These are phyloP conservation scores for Lagria hirta DNA, from an alignment of 2,888 invertebrate genomes.

Conservation along the genomic window DNA sequence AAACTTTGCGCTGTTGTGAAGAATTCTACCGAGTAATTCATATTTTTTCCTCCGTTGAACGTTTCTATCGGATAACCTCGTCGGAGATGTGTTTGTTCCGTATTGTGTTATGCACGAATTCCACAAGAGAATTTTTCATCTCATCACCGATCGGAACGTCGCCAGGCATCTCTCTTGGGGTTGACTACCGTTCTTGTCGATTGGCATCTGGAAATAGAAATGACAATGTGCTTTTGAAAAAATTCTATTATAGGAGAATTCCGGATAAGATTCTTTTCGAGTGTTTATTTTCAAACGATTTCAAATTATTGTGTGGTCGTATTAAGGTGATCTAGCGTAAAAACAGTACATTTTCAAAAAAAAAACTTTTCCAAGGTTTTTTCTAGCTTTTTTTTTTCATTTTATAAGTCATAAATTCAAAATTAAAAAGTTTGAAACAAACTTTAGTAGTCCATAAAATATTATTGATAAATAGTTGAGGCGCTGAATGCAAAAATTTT, in stretches of 20 bases:
- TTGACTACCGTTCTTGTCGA: neutral
- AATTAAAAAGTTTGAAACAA: too few species aligned
- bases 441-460: too few species aligned
- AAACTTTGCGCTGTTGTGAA: slow-evolving; percentile 5
- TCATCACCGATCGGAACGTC: slow-evolving; percentile 4
- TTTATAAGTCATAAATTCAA: too few species aligned
- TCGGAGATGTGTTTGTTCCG: neutral
- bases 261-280: too few species aligned
- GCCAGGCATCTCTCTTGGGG: slow-evolving; percentile 7
- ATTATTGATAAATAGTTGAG: too few species aligned
- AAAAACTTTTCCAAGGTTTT: too few species aligned
- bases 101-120: slow-evolving; percentile 7
- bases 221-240: neutral
- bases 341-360: too few species aligned
- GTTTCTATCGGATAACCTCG: neutral
- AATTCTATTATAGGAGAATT: neutral
- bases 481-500: too few species aligned
- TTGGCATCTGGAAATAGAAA: slow-evolving; percentile 10
- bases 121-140: slow-evolving; percentile 11
- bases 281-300: too few species aligned
- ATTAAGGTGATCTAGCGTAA: too few species aligned
- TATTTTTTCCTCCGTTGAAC: neutral
- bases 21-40: slow-evolving; percentile 19
- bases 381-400: too few species aligned
- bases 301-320: too few species aligned